These are phyloP conservation scores for Nyctalus aviator DNA, from an alignment of 2,797 vertebrate genomes.

Conservation along the genomic window DNA sequence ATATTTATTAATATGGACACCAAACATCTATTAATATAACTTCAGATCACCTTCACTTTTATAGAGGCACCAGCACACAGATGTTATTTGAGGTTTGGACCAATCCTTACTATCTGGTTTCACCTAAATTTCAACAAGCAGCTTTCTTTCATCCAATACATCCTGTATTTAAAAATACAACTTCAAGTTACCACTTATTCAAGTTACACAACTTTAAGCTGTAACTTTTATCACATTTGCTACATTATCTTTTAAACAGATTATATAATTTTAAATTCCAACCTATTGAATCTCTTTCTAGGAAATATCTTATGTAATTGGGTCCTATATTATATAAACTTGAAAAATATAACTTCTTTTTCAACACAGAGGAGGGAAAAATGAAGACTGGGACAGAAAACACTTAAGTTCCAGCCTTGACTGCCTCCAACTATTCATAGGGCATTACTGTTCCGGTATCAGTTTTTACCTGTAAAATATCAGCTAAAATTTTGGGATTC, in stretches of 20 bases:
- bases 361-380: not conserved
- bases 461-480: conserved; percentile 27
- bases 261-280: conserved; percentile 11
- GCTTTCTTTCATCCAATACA: not conserved
- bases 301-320: not conserved
- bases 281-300: conserved; percentile 44
- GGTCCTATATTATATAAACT: not conserved
- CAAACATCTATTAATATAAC: not conserved
- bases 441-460: not conserved
- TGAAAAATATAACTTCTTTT: not conserved
- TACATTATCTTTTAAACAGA: conserved; percentile 10
- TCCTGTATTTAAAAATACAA: not conserved
- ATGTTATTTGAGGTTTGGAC: not conserved
- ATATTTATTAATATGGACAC: not conserved
- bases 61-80: not conserved
- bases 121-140: conserved; percentile 14
- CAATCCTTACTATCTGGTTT: not conserved
- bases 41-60: conserved; percentile 2
- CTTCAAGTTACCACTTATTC: not conserved
- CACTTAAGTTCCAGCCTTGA: not conserved
- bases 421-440: not conserved
- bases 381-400: not conserved
- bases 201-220: not conserved
- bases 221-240: conserved; percentile 20
- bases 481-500: not conserved